These are phyloP conservation scores for Anomalospiza imberbis DNA, from an alignment of 2,797 vertebrate genomes.

Conservation along the genomic window DNA sequence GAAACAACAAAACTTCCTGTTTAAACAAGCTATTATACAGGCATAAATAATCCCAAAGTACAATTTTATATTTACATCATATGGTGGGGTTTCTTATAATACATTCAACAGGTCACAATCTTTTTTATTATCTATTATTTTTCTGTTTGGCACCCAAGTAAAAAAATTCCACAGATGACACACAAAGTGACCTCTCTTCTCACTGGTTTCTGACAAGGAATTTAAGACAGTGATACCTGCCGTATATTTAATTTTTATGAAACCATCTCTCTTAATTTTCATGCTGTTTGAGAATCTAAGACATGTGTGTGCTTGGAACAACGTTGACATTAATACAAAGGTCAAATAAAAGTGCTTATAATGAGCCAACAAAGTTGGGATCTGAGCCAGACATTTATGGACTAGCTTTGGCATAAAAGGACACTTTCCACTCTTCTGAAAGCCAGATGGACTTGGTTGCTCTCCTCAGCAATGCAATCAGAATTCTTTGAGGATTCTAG, in stretches of 20 bases:
- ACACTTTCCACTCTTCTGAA: constrained; percentile 52
- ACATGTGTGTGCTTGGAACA: constrained; percentile 26
- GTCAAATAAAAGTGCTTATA: constrained; percentile 57
- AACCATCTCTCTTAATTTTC: background rate
- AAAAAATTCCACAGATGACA: background rate
- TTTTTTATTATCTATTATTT: background rate
- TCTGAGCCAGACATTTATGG: constrained; percentile 48
- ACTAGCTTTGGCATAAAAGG: constrained; percentile 37
- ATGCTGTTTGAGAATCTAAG: constrained; percentile 9
- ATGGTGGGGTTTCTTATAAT: background rate
- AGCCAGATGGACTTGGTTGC: constrained; percentile 47
- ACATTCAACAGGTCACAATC: background rate
- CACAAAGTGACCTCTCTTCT: background rate
- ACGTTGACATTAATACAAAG: constrained; percentile 59
- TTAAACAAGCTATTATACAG: background rate
- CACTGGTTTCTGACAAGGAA: background rate
- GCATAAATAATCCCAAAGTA: background rate
- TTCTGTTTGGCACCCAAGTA: background rate
- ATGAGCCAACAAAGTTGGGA: constrained; percentile 41
- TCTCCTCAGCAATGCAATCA: constrained; percentile 32
- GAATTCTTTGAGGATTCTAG: constrained; percentile 44
- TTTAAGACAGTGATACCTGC: background rate
- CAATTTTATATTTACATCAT: background rate
- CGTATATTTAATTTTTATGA: background rate
- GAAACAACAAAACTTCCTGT: background rate